Evolutionary conservation across 35 echinoderm and acorn worm genomes (phyloP), one percentile per base, ranked within the genome.

Genomic region (Apostichopus japonicus): DNA sequence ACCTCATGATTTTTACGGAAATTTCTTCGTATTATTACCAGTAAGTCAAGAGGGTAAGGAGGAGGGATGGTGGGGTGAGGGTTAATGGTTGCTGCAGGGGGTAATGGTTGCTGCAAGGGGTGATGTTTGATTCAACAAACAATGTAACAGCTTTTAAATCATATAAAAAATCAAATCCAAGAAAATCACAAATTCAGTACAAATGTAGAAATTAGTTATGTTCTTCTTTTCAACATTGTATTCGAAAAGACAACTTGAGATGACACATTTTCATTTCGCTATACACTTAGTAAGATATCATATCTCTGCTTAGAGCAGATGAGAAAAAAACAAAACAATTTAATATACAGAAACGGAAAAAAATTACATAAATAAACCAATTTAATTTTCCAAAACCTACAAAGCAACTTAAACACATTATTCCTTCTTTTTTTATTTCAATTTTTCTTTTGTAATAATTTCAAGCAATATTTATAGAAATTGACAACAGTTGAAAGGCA

Each of bases 401-500:
- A 75, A 75, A 75, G 71, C 16, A 75, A 75, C 71, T 19, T 67
- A 67, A 67, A 67, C 63, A 67, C 63, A 67, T 67, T 67, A 15
- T 44, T 67, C 63, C 11, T 8, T 67, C 22, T 75, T 67, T 19
- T 67, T 19, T 15, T 67, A 67, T 10, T 11, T 67, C 6, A 15
- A 67, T 67, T 19, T 67, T 67, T 67, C 4, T 3, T 44, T 44
- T 44, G 33, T 44, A 44, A 44, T 75, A 14, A 75, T 75, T 75
- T 75, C 71, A 75, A 75, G 71, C 71, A 75, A 75, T 75, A 75
- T 75, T 75, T 75, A 75, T 75, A 75, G 71, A 75, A 75, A 21
- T 75, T 75, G 71, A 75, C 71, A 75, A 15, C 7, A 6, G 71
- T 75, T 75, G 71, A 75, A 75, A 73, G 70, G 71, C 16, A 75